Percentiles rank a stretch among this genome's conserved stretches.
These are phyloP conservation scores for Zingel zingel DNA, from an alignment of 2,113 vertebrate genomes.

Conservation along the genomic window DNA sequence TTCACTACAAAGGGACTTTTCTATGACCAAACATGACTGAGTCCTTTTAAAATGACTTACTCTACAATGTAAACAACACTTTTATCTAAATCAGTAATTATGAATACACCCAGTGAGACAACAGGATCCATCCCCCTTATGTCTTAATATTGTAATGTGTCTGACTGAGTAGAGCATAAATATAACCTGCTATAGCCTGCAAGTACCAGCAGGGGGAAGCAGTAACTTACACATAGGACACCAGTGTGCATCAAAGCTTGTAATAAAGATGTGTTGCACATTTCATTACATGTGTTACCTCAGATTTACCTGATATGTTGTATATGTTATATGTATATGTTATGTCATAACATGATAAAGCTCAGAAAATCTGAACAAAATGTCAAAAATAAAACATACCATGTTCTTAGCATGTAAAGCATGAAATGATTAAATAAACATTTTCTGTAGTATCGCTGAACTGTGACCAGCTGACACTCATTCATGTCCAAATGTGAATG, in stretches of 20 bases:
- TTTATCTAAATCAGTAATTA: background rate
- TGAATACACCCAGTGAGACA: background rate
- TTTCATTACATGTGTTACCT: constrained; percentile 13
- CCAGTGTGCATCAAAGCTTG: background rate
- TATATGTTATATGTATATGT: too few species aligned
- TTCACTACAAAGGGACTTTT: constrained; percentile 68
- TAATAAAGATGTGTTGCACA: background rate
- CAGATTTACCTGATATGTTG: background rate
- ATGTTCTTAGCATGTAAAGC: background rate
- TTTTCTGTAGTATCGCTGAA: background rate
- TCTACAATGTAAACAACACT: background rate
- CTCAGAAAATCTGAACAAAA: background rate
- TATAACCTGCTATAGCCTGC: background rate
- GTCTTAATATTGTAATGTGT: background rate
- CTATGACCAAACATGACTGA: background rate
- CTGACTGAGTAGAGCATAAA: background rate
- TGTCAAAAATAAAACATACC: background rate
- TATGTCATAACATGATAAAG: background rate
- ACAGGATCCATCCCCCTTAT: background rate
- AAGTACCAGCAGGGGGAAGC: constrained; percentile 64
- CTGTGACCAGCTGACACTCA: background rate
- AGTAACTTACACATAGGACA: constrained; percentile 30
- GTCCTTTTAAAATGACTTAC: constrained; percentile 9
- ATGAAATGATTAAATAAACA: background rate
- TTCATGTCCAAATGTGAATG: constrained; percentile 16